Base-by-base conservation (phyloP, 2,113 vertebrate species). In the Benitochromis conjunctus region DNA sequence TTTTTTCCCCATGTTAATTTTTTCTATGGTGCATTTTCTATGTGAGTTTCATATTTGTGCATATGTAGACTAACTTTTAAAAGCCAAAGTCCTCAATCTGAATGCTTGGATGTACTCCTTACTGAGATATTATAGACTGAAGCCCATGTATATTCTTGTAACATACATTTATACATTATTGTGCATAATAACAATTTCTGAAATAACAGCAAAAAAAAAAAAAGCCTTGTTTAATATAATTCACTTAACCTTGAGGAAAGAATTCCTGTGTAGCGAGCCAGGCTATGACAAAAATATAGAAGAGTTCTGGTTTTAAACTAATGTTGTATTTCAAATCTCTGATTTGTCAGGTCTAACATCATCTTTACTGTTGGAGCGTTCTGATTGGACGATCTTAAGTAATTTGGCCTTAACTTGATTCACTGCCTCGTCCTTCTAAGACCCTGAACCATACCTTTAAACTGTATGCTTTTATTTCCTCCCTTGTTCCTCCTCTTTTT, bases 91-190 rank as follows among this genome's bases (percentile, higher is more conserved):
- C 93, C 89, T 94, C 90, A 93, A 91, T 91, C 92, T 71, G 94
- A 96, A 96, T 96, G 96, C 95, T 95, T 96, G 95, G 95, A 96
- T 95, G 94, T 96, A 94, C 84, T 95, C 91, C 88, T 95, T 86
- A 92, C 82, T 93, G 84, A 92, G 86, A 95, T 96, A 90, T 88
- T 93, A 91, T 93, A 91, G 94, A 94, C 92, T 95, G 89, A 95
- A 95, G 89, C 76, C 92, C 90, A 76, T 96, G 95, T 96, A 95
- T 96, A 96, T 96, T 96, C 94, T 94, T 96, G 95, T 96, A 96
- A 94, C 89, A 95, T 97, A 96, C 94, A 94, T 96, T 95, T 96
- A 95, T 95, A 96, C 87, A 57, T 91, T 93, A 95, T 94, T 96
- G 92, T 96, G 93, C 92, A 94, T 96, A 96, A 92, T 95, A 95